Evolutionary conservation across 2,888 invertebrate genomes (phyloP), one percentile per base, ranked within the genome.

Genomic region (Cryptocephalus moraei): DNA sequence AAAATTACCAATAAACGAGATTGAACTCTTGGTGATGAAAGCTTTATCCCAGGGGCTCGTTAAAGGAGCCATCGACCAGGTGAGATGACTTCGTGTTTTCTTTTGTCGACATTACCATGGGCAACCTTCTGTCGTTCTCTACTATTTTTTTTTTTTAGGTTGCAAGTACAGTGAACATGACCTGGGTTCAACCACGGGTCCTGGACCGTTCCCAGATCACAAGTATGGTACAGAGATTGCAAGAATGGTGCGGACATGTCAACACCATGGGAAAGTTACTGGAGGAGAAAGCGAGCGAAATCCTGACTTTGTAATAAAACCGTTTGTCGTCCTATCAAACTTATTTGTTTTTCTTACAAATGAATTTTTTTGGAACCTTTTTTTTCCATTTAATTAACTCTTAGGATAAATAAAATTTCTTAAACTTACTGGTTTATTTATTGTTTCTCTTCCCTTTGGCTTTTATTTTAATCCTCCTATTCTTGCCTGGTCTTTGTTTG

Each of bases 21-120:
- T 99, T 13, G 99, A 99, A 67, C 76, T 94, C 52, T 74, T 99
- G 40, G 91, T 99, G 1, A 99, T 99, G 97, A 95, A 94, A 72
- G 97, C 97, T 0, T 70, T 99, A 31, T 91, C 96, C 0, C 86
- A 95, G 66, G 92, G 91, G 14, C 77, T 99, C 11, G 91, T 99
- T 4, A 83, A 86, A 48, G 99, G 96, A 1, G 88, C 88, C 49
- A 95, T 97, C 56, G 96, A 97, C 74, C 92, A 96, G 75, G 92
- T 95, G 54, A 44, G 50, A 44, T 10, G 22, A 32, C n/a, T n/a
- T n/a, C n/a, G n/a, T n/a, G n/a, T 22, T 33, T 11, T 44, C 12
- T 39, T 43, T 51, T 47, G 8, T 14, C 32, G 36, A 14, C 36
- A 11, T 49, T 33, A 32, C 45, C n/a, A n/a, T n/a, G n/a, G n/a